Evolutionary conservation across 2,797 vertebrate genomes (phyloP), one percentile per base, ranked within the genome.

Genomic region (Argentina silus): DNA sequence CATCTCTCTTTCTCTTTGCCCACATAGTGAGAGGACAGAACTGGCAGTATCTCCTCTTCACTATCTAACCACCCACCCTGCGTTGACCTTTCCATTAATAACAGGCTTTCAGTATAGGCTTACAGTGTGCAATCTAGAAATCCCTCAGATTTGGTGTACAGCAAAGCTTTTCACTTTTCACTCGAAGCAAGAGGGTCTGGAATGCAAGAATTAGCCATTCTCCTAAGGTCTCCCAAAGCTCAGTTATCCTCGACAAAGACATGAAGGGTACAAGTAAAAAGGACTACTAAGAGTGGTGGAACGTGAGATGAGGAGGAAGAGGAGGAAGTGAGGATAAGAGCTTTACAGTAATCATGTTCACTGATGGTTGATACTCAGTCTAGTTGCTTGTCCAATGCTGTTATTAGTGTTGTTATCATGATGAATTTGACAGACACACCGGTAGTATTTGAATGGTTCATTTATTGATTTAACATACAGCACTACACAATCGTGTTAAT

Each of bases 71-170:
- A 76, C 84, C 83, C 86, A 85, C 82, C 84, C 81, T 75, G 83
- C 76, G 77, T 75, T 91, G 90, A 92, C 90, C 91, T 93, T 92
- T 90, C 86, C 87, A 90, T 90, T 92, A 93, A 93, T 92, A 89
- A 88, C 75, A 89, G 85, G 83, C 80, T 84, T 88, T 83, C 87
- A 81, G 80, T 80, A 59, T 78, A 74, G 78, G 72, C 78, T 80
- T 80, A 69, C 70, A 47, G 75, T 69, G 71, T 17, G 50, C 85
- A 82, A 73, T 85, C 75, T 78, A 62, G 66, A 83, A 73, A 72
- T 72, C 77, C 78, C 50, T 53, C 77, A 60, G 78, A 81, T 88
- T 88, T 78, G 74, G 69, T 88, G 76, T 84, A 81, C 62, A 79
- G 78, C 79, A 83, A 77, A 47, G 73, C 82, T 84, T 1, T 89